Base-by-base conservation (phyloP, 1,140 invertebrate species). In the Druon quercuslanigerum region DNA sequence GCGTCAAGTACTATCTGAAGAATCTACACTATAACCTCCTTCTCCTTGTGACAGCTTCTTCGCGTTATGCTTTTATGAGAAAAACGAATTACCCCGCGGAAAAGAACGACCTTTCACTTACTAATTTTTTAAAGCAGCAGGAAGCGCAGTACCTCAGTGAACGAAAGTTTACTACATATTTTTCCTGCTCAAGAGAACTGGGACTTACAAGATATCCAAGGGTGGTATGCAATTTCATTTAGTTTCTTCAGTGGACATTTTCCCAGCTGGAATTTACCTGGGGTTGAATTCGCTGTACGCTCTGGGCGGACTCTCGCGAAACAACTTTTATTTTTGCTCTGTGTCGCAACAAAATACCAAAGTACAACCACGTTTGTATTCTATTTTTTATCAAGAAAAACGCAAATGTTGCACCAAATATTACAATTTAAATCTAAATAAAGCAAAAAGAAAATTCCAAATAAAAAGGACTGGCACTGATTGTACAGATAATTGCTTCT, bases 151-250 rank as follows among this genome's bases (percentile, higher is more conserved):
- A 56, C 54, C 56, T 57, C 20, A 25, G 13, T 17, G 56, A 57
- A 57, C 56, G 33, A 57, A 57, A 57, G 56, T 57, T 57, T 57
- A 57, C 8, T 20, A 11, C 11, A 13, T 25, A 13, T 56, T 56
- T 57, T 57, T 57, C 19, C 19, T 20, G 25, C 25, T 14, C 19
- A 20, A 25, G 19, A 20, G 19, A 0, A 33, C 8, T 11, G 9
- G 20, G 56, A 14, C 60, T 66, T 66, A 66, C 60, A 66, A 66
- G 60, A 40, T 66, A 33, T 66, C 60, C 60, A n/a, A 66, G 60
- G 14, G 60, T 66, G 60, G 60, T 66, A 66, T 40, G 60, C 20
- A 20, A 33, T 14, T 66, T 66, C 25, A 66, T 66, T 57, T 66
- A 66, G 60, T 40, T 40, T 40, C 60, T 40, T 33, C 16, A 66